Conservation (phyloP, 2,797 vertebrate genomes). For the Chelmon rostratus region DNA sequence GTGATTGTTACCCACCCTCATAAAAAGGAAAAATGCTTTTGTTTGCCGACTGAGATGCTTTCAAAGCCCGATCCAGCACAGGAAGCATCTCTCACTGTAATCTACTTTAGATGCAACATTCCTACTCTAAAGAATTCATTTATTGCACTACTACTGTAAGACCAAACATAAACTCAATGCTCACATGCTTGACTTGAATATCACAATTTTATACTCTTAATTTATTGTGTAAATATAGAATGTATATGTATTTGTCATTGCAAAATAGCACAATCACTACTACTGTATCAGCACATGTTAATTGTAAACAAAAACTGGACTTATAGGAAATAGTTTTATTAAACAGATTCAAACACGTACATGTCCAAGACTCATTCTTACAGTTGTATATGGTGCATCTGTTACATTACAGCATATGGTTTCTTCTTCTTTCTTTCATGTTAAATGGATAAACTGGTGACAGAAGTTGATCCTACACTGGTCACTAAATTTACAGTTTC, state of each 20-base stretch:
- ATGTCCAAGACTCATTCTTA: conserved; percentile 16
- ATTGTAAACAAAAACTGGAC: conserved; percentile 49
- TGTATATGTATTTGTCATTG: conserved; percentile 53
- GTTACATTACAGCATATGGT: background rate
- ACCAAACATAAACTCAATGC: conserved; percentile 45
- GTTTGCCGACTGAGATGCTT: conserved; percentile 33
- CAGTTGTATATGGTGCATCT: background rate
- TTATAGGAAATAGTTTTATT: conserved; percentile 74
- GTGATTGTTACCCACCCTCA: conserved; percentile 30
- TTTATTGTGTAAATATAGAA: conserved; percentile 81
- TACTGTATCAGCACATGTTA: conserved; percentile 55
- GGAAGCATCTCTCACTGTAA: conserved; percentile 20
- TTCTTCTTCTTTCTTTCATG: background rate
- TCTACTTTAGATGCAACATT: conserved; percentile 48
- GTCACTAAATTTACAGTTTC: background rate
- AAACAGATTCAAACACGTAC: conserved; percentile 61
- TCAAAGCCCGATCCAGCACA: conserved; percentile 22
- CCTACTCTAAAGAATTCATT: conserved; percentile 50
- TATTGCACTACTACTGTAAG: conserved; percentile 73
- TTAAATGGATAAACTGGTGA: background rate
- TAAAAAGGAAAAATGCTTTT: conserved; percentile 14
- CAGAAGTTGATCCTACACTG: background rate
- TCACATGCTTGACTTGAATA: conserved; percentile 65
- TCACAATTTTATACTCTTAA: conserved; percentile 74
- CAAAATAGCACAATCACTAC: conserved; percentile 27